Evolutionary conservation across 2,113 vertebrate species (phyloP).

Genomic region (Zosterops lateralis): DNA sequence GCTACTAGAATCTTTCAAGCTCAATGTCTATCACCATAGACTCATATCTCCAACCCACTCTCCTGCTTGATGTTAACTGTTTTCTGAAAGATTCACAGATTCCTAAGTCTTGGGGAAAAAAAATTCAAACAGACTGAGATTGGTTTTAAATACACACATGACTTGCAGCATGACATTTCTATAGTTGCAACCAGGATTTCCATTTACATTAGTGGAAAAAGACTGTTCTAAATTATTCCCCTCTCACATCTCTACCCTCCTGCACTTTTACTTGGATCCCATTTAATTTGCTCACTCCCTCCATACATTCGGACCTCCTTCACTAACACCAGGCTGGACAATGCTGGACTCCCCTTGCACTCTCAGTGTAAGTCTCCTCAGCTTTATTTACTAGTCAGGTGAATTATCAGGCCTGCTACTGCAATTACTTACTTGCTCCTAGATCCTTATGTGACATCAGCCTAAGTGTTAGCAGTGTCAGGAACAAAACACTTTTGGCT

Average conservation of each 20-base stretch:
- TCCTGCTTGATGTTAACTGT: background rate
- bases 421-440: fast-evolving
- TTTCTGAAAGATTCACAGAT: background rate
- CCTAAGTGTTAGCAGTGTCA: background rate
- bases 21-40: background rate
- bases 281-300: background rate
- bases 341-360: background rate
- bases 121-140: background rate
- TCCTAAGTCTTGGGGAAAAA: background rate
- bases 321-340: background rate
- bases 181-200: background rate
- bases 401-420: background rate
- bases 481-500: background rate
- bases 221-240: background rate
- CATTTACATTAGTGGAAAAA: background rate
- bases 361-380: background rate
- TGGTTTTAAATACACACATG: background rate
- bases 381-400: background rate
- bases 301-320: background rate
- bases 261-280: background rate
- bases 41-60: fast-evolving
- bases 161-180: background rate
- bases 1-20: background rate
- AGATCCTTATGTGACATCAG: background rate
- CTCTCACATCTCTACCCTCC: background rate